Conservation (phyloP, 2,113 vertebrate species). For the Tichodroma muraria region DNA sequence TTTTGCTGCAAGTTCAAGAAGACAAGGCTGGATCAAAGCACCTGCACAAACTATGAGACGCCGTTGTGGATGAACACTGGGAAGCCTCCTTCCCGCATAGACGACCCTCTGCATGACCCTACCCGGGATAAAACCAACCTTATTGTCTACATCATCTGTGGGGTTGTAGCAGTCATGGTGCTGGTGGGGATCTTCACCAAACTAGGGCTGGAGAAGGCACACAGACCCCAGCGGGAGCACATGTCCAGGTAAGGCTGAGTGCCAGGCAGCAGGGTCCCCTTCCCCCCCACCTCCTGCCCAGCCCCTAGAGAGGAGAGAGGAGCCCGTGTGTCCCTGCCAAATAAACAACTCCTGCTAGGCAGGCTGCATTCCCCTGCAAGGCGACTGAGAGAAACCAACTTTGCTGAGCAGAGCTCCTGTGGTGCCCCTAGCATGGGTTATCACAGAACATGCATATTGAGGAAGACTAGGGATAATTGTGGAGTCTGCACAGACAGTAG, state of each 20-base stretch:
- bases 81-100: conserved; percentile 88
- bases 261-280: neutral
- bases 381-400: conserved; percentile 27
- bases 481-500: neutral
- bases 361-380: neutral
- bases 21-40: conserved; percentile 91
- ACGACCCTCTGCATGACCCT: conserved; percentile 85
- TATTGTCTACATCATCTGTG: conserved; percentile 98
- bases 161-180: conserved; percentile 98
- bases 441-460: neutral
- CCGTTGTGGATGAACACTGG: conserved; percentile 91
- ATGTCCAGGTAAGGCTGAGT: conserved; percentile 86
- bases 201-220: conserved; percentile 95
- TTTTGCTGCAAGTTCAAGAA: conserved; percentile 96
- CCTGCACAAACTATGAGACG: conserved; percentile 95
- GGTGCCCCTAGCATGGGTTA: neutral
- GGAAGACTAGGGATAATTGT: neutral
- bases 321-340: neutral
- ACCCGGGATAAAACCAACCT: conserved; percentile 99
- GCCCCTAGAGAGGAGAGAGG: neutral
- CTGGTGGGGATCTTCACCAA: conserved; percentile 99
- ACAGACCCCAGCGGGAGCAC: conserved; percentile 95
- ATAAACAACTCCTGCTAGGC: neutral
- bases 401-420: neutral
- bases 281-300: neutral